These are phyloP conservation scores for Diaprepes abbreviatus DNA, from an alignment of 2,888 invertebrate genomes.

Conservation along the genomic window DNA sequence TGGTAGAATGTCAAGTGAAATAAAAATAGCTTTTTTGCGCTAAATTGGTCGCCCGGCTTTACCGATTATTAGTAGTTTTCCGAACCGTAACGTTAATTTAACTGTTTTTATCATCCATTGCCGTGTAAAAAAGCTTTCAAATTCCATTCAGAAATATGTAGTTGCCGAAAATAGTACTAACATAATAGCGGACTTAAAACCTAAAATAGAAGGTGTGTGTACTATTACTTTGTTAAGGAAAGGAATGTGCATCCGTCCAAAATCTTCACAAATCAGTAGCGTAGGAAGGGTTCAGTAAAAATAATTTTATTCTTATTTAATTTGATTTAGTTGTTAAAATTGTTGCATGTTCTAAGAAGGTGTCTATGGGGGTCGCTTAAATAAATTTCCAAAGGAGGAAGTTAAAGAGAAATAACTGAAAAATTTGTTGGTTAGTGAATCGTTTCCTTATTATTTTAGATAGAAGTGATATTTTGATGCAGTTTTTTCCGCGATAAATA, in stretches of 20 bases:
- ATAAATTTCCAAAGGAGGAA: no score
- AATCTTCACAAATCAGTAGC: slow-evolving; percentile 38
- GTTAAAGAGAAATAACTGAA: no score
- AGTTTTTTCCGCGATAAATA: no score
- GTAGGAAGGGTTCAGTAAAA: not conserved
- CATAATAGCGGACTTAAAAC: slow-evolving; percentile 30
- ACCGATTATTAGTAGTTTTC: not conserved
- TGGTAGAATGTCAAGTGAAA: not conserved
- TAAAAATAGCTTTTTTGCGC: not conserved
- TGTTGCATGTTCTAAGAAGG: no score
- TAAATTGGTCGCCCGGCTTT: not conserved
- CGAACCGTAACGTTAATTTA: slow-evolving; percentile 26
- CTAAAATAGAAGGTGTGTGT: slow-evolving; percentile 19
- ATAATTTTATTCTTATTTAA: not conserved
- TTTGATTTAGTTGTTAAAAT: no score
- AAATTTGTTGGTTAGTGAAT: no score
- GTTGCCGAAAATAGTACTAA: slow-evolving; percentile 33
- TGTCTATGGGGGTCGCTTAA: no score
- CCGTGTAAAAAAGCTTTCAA: slow-evolving; percentile 36
- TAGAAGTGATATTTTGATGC: no score
- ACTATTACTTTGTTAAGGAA: slow-evolving; percentile 45
- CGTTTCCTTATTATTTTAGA: no score
- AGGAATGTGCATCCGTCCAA: slow-evolving; percentile 42
- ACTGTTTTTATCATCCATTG: slow-evolving; percentile 9
- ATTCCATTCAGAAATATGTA: slow-evolving; percentile 36